Evolutionary conservation across 2,113 vertebrate species (phyloP).

Genomic region (Oncorhynchus mykiss): DNA sequence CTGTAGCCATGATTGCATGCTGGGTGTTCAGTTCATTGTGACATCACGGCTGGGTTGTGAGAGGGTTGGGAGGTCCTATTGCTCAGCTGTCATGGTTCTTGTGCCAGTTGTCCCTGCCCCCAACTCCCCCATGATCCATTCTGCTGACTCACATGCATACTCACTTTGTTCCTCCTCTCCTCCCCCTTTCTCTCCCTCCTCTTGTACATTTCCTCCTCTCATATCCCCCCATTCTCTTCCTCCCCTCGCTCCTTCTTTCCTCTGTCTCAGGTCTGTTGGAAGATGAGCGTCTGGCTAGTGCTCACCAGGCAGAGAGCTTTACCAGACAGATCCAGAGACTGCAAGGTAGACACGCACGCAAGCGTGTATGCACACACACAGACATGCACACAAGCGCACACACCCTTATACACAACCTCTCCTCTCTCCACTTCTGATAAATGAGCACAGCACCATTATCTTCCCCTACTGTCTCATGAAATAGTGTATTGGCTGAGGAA

Average conservation of each 20-base stretch:
- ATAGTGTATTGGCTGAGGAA: no score
- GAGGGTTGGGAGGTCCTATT: background rate
- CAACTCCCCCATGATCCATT: background rate
- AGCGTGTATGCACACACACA: background rate
- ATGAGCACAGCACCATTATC: background rate
- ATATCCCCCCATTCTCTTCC: background rate
- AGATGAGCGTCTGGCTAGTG: conserved; percentile 83
- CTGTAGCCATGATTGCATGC: no score
- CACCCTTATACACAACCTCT: background rate
- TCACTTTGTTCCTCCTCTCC: background rate
- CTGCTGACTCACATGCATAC: conserved; percentile 9
- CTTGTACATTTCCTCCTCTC: background rate
- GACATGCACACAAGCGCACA: background rate
- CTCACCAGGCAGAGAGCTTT: conserved; percentile 82
- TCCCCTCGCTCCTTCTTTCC: background rate
- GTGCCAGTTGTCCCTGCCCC: background rate
- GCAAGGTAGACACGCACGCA: conserved; percentile 63
- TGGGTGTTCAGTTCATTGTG: no score
- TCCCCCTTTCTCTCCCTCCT: background rate
- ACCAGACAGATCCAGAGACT: conserved; percentile 80
- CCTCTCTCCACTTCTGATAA: background rate
- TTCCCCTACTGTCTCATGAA: background rate
- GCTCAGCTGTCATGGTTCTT: background rate
- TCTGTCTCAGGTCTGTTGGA: conserved; percentile 78
- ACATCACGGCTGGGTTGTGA: background rate